Evolutionary conservation across 2,113 vertebrate species (phyloP), one percentile per base, ranked within the genome.

Genomic region (Sinocyclocheilus anshuiensis): DNA sequence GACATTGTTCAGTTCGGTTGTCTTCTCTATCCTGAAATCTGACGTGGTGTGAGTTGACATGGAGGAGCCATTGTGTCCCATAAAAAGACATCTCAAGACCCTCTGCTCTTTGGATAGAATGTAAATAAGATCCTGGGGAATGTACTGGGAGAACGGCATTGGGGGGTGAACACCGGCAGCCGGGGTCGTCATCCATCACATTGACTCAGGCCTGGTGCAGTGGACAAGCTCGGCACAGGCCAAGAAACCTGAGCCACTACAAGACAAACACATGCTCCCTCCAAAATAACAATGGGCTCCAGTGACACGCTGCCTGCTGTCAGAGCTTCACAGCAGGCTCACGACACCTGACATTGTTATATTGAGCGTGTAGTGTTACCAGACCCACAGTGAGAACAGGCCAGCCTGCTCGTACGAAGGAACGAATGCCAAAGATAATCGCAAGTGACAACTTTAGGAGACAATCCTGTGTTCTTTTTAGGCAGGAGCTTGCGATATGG

Each of bases 211-310:
- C 87, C 83, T 88, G 86, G 86, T 87, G 90, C 86, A 87, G 87
- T 88, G 86, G 85, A 71, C 75, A 42, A 86, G 86, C 83, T 86
- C 88, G n/a, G 84, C 92, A 81, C 85, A 87, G 85, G 83, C 85
- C 89, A 86, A 85, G 96, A 96, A 97, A 97, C 89, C 88, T 0
- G 93, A 96, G 92, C 92, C 91, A 89, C 87, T 89, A 92, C 89
- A 94, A 95, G 92, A 95, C 95, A 96, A 95, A 95, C 95, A 95
- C 93, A 92, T 94, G 95, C 92, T 92, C 83, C 93, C 92, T 96
- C 95, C 94, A 94, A 96, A 96, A 96, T 94, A 96, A 94, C 95
- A 96, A 94, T 93, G 90, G 89, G 86, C 93, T 88, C 87, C 88
- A 92, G 92, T 92, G 94, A 89, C 92, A 76, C 83, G 80, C 93